Base-by-base conservation (phyloP, 2,888 invertebrate species). In the Parasteatoda lunata region DNA sequence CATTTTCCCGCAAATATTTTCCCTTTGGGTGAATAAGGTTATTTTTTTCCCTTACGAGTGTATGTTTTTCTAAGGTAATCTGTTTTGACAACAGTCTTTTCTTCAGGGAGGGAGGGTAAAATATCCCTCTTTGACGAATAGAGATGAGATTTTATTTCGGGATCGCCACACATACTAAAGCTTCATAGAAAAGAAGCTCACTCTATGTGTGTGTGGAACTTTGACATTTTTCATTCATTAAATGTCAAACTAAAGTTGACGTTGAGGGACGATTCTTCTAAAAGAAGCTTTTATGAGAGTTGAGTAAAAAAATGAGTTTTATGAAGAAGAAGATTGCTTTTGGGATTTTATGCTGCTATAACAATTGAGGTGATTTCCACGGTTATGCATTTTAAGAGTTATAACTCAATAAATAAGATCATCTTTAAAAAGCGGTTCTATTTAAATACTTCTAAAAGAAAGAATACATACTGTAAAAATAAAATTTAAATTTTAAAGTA, bases 151-250 rank as follows among this genome's bases (percentile, higher is more conserved):
- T 79, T 79, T 64, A 79, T 71, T 71, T 64, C 71, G 3, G 15
- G 47, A 48, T 70, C 47, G 47, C 54, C 13, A 45, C 45, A 15
- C 52, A 11, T 15, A 69, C 45, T 68, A 59, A 59, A 8, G 59
- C 7, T 59, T 59, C n/a, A 9, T n/a, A 59, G n/a, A 7, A 59
- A 59, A 5, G 59, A 9, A 59, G 9, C 59, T 7, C 11, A 59
- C n/a, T 59, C 30, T 30, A 30, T 30, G 30, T 30, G 30, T 30
- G n/a, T 9, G 45, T 51, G 71, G 79, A 70, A 47, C 48, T 79
- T 79, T 79, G 79, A 79, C 79, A 79, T 79, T 59, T 79, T 71
- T 71, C 71, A 79, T 71, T 79, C 79, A 79, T 79, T 79, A 71
- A 71, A 71, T 65, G 71, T 49, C 48, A 54, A 47, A 6, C 49